These are phyloP conservation scores for Syngnathoides biaculeatus DNA, from an alignment of 2,113 vertebrate genomes.

Conservation along the genomic window DNA sequence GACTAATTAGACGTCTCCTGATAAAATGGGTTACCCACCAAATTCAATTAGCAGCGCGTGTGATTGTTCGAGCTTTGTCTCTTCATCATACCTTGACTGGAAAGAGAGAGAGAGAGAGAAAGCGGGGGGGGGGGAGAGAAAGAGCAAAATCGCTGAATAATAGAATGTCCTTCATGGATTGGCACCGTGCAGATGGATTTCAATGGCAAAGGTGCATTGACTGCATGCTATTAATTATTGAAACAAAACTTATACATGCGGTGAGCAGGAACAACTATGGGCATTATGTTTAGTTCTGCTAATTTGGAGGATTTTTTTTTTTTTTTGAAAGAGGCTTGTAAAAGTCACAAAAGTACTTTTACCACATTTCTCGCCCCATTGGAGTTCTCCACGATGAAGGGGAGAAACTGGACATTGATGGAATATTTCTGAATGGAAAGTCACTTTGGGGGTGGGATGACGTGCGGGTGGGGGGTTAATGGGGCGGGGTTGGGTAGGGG, in stretches of 20 bases:
- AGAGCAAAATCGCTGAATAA: neutral
- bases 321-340: neutral
- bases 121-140: too few species aligned
- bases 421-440: slow-evolving; percentile 34
- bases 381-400: neutral
- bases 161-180: neutral
- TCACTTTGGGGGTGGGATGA: slow-evolving; percentile 39
- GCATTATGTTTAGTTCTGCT: neutral
- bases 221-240: neutral
- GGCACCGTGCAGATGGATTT: neutral
- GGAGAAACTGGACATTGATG: slow-evolving; percentile 14
- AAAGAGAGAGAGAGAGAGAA: neutral
- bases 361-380: neutral
- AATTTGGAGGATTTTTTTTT: neutral
- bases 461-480: slow-evolving; percentile 47
- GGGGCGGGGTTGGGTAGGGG: neutral
- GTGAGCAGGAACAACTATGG: neutral
- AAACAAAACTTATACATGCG: neutral
- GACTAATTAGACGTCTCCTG: too few species aligned
- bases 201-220: neutral
- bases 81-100: neutral
- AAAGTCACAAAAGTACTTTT: neutral
- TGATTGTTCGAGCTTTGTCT: neutral
- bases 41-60: neutral
- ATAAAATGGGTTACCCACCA: neutral